Percentiles rank a stretch among this genome's conserved stretches.
Conservation (phyloP, 1,140 invertebrate species). For the Pseudomyrmex sp. region DNA sequence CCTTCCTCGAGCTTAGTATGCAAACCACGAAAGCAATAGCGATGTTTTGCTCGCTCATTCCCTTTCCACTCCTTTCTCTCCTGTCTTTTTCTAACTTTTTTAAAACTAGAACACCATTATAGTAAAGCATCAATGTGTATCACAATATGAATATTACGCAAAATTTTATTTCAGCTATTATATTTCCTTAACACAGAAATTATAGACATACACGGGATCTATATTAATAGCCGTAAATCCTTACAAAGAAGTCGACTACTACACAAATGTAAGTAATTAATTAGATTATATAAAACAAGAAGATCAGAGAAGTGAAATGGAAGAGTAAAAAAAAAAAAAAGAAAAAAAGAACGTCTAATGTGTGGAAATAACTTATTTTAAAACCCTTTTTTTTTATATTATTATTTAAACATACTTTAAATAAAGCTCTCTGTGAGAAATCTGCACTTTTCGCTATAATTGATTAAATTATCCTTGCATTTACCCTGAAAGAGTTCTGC, state of each 20-base stretch:
- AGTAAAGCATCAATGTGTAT: slow-evolving; percentile 5
- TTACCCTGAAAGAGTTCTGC: too few species aligned
- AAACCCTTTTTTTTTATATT: too few species aligned
- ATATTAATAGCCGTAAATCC: slow-evolving; percentile 98
- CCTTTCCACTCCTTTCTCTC: not conserved
- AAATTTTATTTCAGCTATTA: not conserved
- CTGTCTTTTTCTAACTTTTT: not conserved
- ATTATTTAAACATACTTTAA: too few species aligned
- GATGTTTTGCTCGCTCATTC: not conserved
- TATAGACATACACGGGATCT: slow-evolving; percentile 95
- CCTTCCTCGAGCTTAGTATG: slow-evolving; percentile 76
- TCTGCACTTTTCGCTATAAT: too few species aligned
- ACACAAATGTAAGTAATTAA: slow-evolving; percentile 86
- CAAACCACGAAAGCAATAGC: slow-evolving; percentile 58
- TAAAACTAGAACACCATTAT: not conserved
- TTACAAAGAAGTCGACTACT: slow-evolving; percentile 96
- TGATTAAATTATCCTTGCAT: too few species aligned
- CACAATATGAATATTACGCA: not conserved
- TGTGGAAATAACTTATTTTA: too few species aligned
- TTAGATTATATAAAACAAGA: not conserved
- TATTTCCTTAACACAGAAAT: slow-evolving; percentile 86
- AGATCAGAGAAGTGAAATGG: too few species aligned
- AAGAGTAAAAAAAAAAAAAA: too few species aligned
- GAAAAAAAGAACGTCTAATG: too few species aligned
- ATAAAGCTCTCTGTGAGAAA: too few species aligned